Evolutionary conservation across 2,113 vertebrate genomes (phyloP).

Genomic region (Centropristis striata): DNA sequence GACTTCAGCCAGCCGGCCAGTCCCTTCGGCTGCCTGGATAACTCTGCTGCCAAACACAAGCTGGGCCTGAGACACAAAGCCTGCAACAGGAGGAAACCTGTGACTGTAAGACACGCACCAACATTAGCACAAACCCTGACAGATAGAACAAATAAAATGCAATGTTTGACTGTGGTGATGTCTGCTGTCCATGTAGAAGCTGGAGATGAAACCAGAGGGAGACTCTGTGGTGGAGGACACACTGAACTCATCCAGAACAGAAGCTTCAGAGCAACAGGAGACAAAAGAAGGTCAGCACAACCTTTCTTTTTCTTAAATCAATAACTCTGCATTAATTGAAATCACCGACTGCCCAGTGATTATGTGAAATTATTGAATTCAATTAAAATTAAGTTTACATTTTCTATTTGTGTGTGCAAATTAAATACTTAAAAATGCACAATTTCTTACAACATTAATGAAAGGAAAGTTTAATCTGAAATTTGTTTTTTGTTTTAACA

Average conservation of each 20-base stretch:
- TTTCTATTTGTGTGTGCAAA: neutral
- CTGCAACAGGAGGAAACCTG: constrained; percentile 81
- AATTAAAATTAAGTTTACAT: neutral
- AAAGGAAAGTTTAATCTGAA: neutral
- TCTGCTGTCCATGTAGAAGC: constrained; percentile 62
- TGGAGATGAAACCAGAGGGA: constrained; percentile 41
- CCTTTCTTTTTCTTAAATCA: neutral
- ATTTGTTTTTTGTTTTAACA: neutral
- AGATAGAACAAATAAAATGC: too few species aligned
- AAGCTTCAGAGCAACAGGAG: constrained; percentile 29
- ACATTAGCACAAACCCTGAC: neutral
- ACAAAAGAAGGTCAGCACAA: constrained; percentile 48
- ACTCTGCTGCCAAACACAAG: constrained; percentile 90
- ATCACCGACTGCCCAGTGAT: neutral
- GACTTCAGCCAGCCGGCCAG: constrained; percentile 88
- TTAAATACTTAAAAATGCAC: neutral
- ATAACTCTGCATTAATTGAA: neutral
- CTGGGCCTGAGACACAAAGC: constrained; percentile 89
- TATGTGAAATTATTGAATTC: neutral
- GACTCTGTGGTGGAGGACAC: constrained; percentile 58
- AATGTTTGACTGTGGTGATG: neutral
- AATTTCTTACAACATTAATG: neutral
- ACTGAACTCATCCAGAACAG: constrained; percentile 29
- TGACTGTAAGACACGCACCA: constrained; percentile 75
- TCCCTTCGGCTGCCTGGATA: constrained; percentile 87